phyloP scores from a whole-genome alignment of 2,888 invertebrate species.

The Macrophya annulata region DNA sequence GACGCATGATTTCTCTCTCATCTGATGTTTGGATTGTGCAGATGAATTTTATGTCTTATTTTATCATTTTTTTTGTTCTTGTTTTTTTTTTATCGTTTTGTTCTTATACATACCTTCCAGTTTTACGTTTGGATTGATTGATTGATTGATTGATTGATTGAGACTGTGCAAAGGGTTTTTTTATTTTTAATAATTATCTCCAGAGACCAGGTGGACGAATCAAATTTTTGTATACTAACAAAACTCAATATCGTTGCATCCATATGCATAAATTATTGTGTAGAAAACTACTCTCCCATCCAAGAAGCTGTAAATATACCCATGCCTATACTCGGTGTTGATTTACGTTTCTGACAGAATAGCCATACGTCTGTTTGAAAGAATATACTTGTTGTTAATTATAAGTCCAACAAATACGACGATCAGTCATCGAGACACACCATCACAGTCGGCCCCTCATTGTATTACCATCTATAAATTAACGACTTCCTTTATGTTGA shows the following conservation, averaged over 20 bases:
- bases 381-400: neutral
- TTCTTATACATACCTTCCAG: slow-evolving; percentile 10
- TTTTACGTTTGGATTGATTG: slow-evolving; percentile 54
- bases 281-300: neutral
- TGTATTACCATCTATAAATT: slow-evolving; percentile 12
- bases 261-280: slow-evolving; percentile 28
- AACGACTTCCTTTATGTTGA: slow-evolving; percentile 20
- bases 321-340: neutral
- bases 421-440: neutral
- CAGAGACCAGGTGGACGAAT: neutral
- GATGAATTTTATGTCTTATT: slow-evolving; percentile 10
- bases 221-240: slow-evolving; percentile 20
- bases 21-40: slow-evolving; percentile 58
- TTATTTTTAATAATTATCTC: slow-evolving; percentile 42
- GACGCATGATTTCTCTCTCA: slow-evolving; percentile 32
- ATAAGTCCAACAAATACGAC: neutral
- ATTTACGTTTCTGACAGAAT: slow-evolving; percentile 1
- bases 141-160: slow-evolving; percentile 55
- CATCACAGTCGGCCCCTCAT: neutral
- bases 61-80: slow-evolving; percentile 49
- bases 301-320: neutral
- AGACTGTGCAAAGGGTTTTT: slow-evolving; percentile 48
- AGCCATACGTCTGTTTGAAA: neutral
- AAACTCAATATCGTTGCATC: slow-evolving; percentile 41
- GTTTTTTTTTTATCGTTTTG: no score